Conservation (phyloP, 2,113 vertebrate genomes). For the Manacus vitellinus region DNA sequence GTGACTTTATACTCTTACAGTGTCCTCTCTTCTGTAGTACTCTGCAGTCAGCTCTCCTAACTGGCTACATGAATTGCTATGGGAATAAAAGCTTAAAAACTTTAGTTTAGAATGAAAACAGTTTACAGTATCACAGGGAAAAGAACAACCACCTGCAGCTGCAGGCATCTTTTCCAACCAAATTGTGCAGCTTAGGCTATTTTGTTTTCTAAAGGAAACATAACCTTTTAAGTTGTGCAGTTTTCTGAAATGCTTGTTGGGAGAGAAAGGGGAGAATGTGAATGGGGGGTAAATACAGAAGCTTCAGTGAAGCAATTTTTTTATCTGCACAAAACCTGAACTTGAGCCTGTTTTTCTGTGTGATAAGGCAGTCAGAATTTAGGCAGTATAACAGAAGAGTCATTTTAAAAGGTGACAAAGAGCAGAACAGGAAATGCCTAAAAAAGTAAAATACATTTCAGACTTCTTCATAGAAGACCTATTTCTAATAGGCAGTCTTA, state of each 20-base stretch:
- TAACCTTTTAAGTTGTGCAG: background rate
- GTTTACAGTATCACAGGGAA: background rate
- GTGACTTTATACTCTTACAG: background rate
- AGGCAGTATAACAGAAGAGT: background rate
- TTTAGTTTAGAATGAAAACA: background rate
- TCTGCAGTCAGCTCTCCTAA: conserved; percentile 49
- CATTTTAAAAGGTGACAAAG: background rate
- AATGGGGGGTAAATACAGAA: background rate
- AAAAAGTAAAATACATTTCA: background rate
- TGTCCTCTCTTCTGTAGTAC: conserved; percentile 11
- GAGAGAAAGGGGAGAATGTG: background rate
- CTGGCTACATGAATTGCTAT: background rate
- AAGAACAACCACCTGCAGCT: background rate
- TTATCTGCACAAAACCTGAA: background rate
- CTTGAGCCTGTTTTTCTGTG: background rate
- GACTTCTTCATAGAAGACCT: background rate
- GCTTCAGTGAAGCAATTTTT: background rate
- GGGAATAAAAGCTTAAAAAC: background rate
- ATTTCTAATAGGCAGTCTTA: background rate
- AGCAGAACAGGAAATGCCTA: background rate
- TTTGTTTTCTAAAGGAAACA: background rate
- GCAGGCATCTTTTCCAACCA: background rate
- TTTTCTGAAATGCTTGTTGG: background rate
- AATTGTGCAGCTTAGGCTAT: background rate
- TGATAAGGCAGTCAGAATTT: background rate